A percentile compares a stretch with the other conserved stretches of the same genome.
Evolutionary conservation across 1,140 invertebrate genomes (phyloP).

Genomic region (Drosophila biarmipes): DNA sequence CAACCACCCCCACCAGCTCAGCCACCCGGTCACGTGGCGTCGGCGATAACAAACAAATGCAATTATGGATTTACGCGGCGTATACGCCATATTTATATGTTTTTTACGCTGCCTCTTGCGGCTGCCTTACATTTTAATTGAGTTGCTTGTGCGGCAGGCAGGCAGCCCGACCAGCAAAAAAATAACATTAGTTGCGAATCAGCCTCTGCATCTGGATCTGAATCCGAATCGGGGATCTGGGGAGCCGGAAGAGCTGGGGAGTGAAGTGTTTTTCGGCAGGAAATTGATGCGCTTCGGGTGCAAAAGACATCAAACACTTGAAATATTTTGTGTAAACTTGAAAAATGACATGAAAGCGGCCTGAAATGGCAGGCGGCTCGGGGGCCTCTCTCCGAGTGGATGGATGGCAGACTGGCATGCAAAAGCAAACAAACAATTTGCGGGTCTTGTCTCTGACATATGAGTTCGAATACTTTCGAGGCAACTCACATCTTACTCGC

Average conservation of each 20-base stretch:
- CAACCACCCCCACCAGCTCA: not conserved
- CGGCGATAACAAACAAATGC: constrained; percentile 71
- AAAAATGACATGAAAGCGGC: constrained; percentile 74
- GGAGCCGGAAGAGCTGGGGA: not conserved
- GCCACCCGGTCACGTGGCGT: constrained; percentile 13
- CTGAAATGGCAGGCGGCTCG: constrained; percentile 33
- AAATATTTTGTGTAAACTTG: constrained; percentile 81
- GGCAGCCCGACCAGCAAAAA: not conserved
- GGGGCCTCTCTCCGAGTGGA: not conserved
- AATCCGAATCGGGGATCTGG: not conserved
- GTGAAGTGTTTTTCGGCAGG: not conserved
- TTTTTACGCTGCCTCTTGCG: constrained; percentile 34
- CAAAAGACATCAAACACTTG: constrained; percentile 77
- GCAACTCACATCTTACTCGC: constrained; percentile 47
- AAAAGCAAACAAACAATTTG: constrained; percentile 75
- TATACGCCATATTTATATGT: constrained; percentile 69
- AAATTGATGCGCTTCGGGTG: constrained; percentile 77
- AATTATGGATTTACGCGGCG: constrained; percentile 75
- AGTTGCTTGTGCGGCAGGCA: constrained; percentile 42
- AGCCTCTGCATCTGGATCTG: not conserved
- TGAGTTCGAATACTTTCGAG: constrained; percentile 28
- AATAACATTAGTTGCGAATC: constrained; percentile 1
- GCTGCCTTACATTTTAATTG: constrained; percentile 73
- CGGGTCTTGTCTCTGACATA: constrained; percentile 61
- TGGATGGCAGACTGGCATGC: constrained; percentile 39